Evolutionary conservation across 2,113 vertebrate species (phyloP), one percentile per base, ranked within the genome.

Genomic region (Dendropsophus ebraccatus): DNA sequence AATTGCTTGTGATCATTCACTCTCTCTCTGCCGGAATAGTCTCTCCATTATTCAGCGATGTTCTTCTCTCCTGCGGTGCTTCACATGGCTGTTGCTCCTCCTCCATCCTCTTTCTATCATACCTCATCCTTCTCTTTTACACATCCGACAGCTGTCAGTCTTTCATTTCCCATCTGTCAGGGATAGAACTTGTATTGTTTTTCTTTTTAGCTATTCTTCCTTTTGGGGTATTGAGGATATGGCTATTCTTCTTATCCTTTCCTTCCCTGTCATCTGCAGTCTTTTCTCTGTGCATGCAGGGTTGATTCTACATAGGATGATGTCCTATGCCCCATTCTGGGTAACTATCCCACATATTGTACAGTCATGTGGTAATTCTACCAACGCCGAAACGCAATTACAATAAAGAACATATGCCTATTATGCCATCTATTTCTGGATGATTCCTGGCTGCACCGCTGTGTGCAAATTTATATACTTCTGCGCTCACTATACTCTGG

Each of bases 1-100:
- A 73, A 83, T 83, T 83, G 81, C 37, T 83, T 35, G 62, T 41
- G 45, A 70, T 82, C 35, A 45, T 47, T 81, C 78, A 62, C 56
- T 47, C 54, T 37, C 1, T 60, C 50, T 56, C 52, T 80, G 77
- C 32, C 32, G n/a, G 78, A 81, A 28, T 60, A 25, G 7, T 11
- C 5, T 47, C 56, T 65, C 56, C 35, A 28, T 17, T 35, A n/a
- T 25, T 47, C 78, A 30, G 37, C 25, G 6, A 6, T 30, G 56
- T 11, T 23, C 37, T 79, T 60, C 13, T 23, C 37, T 25, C 6
- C 21, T 13, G 32, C 30, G 0, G 28, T 60, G n/a, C 21, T 19
- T 79, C 76, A 41, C 35, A 50, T 35, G 21, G 28, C 50, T 25
- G 21, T 41, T 23, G 25, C 77, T 25, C 30, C 25, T n/a, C n/a